phyloP scores from a whole-genome alignment of 1,140 invertebrate genomes.

The Apis florea region DNA sequence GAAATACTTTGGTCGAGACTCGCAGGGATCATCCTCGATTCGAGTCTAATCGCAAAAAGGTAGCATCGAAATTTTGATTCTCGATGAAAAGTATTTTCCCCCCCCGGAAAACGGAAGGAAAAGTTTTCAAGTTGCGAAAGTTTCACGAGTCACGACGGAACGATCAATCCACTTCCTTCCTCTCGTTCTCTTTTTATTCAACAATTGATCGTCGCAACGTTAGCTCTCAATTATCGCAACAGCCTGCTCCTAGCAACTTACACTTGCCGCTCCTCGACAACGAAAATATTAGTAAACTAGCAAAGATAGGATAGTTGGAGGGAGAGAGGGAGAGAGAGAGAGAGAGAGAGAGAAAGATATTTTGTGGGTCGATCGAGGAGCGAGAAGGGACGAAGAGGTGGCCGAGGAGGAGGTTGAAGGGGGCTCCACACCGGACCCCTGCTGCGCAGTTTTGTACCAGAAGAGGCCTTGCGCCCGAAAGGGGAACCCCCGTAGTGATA shows the following conservation, averaged over 20 bases:
- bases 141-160: background rate
- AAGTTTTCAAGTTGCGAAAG: background rate
- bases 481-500: conserved; percentile 74
- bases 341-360: conserved; percentile 48
- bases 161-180: conserved; percentile 31
- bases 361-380: conserved; percentile 47
- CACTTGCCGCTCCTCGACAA: conserved; percentile 39
- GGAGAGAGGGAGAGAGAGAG: background rate
- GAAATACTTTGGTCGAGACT: background rate
- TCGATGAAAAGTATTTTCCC: conserved; percentile 26
- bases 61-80: background rate
- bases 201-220: conserved; percentile 6
- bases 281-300: conserved; percentile 65
- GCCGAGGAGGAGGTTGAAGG: conserved; percentile 33
- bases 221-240: conserved; percentile 51
- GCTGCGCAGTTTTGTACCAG: conserved; percentile 73
- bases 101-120: background rate
- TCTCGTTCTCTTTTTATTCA: conserved; percentile 28
- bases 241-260: conserved; percentile 7
- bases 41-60: conserved; percentile 37
- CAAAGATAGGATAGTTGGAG: conserved; percentile 22
- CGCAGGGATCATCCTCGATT: conserved; percentile 29
- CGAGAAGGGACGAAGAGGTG: conserved; percentile 2
- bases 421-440: conserved; percentile 67
- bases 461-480: conserved; percentile 68